Conservation (phyloP, 2,113 vertebrate genomes). For the Osmerus eperlanus region DNA sequence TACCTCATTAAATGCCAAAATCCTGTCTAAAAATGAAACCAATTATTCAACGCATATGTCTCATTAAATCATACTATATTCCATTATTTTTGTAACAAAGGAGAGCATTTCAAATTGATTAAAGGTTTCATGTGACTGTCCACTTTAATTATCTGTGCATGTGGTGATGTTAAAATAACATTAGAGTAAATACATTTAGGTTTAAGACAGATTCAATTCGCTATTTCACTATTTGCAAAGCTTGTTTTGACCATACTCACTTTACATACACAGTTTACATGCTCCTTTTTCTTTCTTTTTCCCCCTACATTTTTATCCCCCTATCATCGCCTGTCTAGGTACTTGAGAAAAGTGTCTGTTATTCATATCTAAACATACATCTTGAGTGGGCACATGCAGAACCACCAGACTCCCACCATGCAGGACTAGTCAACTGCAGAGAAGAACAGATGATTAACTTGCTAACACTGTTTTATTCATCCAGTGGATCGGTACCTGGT, state of each 20-base stretch:
- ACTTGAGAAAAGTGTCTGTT: constrained; percentile 51
- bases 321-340: constrained; percentile 21
- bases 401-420: constrained; percentile 35
- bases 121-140: constrained; percentile 52
- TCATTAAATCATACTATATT: constrained; percentile 56
- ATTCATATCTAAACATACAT: neutral
- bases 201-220: constrained; percentile 2
- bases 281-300: neutral
- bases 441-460: constrained; percentile 75
- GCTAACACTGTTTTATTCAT: constrained; percentile 82
- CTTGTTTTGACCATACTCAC: neutral
- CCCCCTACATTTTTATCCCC: neutral
- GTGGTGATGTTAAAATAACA: constrained; percentile 50
- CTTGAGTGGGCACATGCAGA: constrained; percentile 42
- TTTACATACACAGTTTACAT: neutral
- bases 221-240: neutral
- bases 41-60: constrained; percentile 57
- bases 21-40: constrained; percentile 51
- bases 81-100: constrained; percentile 56
- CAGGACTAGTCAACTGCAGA: constrained; percentile 71
- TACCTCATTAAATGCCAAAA: constrained; percentile 54
- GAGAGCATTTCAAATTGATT: constrained; percentile 60
- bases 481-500: constrained; percentile 72
- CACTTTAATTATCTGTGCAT: constrained; percentile 56
- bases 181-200: constrained; percentile 34